A percentile compares a stretch with the other conserved stretches of the same genome.
phyloP scores from a whole-genome alignment of 1,140 invertebrate species.

The Brachionus angularis region DNA sequence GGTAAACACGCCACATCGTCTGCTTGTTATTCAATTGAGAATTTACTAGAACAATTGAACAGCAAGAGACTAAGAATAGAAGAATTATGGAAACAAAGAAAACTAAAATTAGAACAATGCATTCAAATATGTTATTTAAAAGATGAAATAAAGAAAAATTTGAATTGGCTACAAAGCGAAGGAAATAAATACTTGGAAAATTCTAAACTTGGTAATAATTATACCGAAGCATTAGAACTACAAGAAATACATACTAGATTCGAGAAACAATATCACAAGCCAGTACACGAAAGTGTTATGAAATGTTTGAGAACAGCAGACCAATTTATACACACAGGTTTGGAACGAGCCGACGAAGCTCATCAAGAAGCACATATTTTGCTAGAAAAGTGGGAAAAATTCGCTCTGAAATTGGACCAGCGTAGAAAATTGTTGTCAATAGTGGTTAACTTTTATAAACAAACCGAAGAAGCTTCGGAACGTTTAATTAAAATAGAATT shows the following conservation, averaged over 20 bases:
- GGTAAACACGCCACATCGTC: slow-evolving; percentile 59
- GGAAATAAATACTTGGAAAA: slow-evolving; percentile 53
- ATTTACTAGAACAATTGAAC: slow-evolving; percentile 65
- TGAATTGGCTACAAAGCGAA: slow-evolving; percentile 55
- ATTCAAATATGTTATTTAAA: slow-evolving; percentile 70
- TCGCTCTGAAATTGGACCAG: slow-evolving; percentile 68
- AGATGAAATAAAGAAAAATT: slow-evolving; percentile 66
- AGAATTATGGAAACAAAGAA: slow-evolving; percentile 65
- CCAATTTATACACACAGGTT: slow-evolving; percentile 67
- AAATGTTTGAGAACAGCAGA: slow-evolving; percentile 74
- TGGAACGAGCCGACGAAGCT: slow-evolving; percentile 66
- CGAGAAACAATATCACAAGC: slow-evolving; percentile 64
- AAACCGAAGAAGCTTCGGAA: slow-evolving; percentile 61
- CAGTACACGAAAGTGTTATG: slow-evolving; percentile 70
- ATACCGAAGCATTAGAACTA: slow-evolving; percentile 66
- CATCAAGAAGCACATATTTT: slow-evolving; percentile 66
- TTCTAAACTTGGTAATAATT: slow-evolving; percentile 63
- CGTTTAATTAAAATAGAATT: slow-evolving; percentile 45
- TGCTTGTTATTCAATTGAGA: slow-evolving; percentile 59
- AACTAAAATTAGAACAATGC: slow-evolving; percentile 69
- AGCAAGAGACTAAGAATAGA: slow-evolving; percentile 71
- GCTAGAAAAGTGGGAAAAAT: slow-evolving; percentile 69
- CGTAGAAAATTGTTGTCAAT: slow-evolving; percentile 66
- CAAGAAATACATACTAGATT: slow-evolving; percentile 68
- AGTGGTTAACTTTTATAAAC: slow-evolving; percentile 71